Evolutionary conservation across 2,797 vertebrate genomes (phyloP).

Genomic region (Linurgus olivaceus): DNA sequence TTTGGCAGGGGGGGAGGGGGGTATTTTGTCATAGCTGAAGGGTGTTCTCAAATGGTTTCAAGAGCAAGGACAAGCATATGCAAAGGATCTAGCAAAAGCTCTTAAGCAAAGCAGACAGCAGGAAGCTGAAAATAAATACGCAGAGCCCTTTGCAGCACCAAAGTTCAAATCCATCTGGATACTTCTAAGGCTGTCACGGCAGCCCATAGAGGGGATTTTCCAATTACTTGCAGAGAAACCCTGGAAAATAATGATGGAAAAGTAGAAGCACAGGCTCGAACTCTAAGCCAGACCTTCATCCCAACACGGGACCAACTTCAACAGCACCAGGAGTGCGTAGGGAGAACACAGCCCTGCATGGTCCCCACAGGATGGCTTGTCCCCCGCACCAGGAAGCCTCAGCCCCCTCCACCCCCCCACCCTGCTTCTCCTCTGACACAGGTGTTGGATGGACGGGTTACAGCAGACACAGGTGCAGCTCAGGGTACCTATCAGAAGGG

Average conservation of each 20-base stretch:
- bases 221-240: neutral
- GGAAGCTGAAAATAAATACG: neutral
- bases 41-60: neutral
- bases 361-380: neutral
- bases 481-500: neutral
- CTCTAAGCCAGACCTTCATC: neutral
- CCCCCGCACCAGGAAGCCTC: fast-evolving
- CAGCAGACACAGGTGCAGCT: neutral
- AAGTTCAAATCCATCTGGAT: slow-evolving; percentile 28
- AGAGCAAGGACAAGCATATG: neutral
- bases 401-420: neutral
- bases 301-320: neutral
- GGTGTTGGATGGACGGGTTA: neutral
- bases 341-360: fast-evolving
- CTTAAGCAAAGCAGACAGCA: slow-evolving; percentile 8
- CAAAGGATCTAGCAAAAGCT: neutral
- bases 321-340: fast-evolving
- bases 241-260: neutral
- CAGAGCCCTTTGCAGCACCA: neutral
- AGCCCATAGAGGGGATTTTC: neutral
- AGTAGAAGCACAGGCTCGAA: neutral
- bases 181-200: neutral
- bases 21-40: neutral
- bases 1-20: neutral
- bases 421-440: neutral